Percentiles rank a stretch among this genome's conserved stretches.
These are phyloP conservation scores for Rutilus rutilus DNA, from an alignment of 2,113 vertebrate species.

Conservation along the genomic window DNA sequence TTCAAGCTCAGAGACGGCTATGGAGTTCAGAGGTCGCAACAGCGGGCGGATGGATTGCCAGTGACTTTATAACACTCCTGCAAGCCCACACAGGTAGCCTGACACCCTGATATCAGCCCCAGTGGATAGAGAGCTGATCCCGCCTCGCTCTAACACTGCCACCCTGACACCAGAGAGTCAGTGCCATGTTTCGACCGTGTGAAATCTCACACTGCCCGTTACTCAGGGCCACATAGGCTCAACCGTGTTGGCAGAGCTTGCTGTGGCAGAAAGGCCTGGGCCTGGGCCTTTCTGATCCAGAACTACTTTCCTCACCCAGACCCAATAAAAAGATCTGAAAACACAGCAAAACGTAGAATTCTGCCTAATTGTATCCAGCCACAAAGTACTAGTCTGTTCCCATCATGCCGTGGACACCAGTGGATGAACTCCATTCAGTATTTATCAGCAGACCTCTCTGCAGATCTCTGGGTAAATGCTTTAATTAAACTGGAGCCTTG, in stretches of 20 bases:
- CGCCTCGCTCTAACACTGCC: slow-evolving; percentile 60
- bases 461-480: slow-evolving; percentile 85
- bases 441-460: slow-evolving; percentile 81
- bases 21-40: slow-evolving; percentile 15
- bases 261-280: background rate
- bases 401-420: slow-evolving; percentile 77
- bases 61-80: slow-evolving; percentile 49
- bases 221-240: slow-evolving; percentile 52
- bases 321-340: background rate
- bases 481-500: slow-evolving; percentile 89
- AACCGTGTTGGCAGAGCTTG: slow-evolving; percentile 42
- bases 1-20: background rate
- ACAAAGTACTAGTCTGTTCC: slow-evolving; percentile 84
- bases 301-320: slow-evolving; percentile 7
- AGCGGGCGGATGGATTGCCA: slow-evolving; percentile 26
- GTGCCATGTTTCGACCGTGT: slow-evolving; percentile 73
- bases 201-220: slow-evolving; percentile 84
- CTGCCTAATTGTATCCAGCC: slow-evolving; percentile 71
- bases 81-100: slow-evolving; percentile 53
- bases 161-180: slow-evolving; percentile 72
- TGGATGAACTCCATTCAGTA: slow-evolving; percentile 88
- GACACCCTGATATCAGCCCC: slow-evolving; percentile 54
- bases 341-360: slow-evolving; percentile 6
- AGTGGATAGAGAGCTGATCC: slow-evolving; percentile 42
- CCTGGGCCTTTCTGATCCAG: slow-evolving; percentile 22